These are phyloP conservation scores for Eupithecia abbreviata DNA, from an alignment of 2,888 invertebrate genomes.

Conservation along the genomic window DNA sequence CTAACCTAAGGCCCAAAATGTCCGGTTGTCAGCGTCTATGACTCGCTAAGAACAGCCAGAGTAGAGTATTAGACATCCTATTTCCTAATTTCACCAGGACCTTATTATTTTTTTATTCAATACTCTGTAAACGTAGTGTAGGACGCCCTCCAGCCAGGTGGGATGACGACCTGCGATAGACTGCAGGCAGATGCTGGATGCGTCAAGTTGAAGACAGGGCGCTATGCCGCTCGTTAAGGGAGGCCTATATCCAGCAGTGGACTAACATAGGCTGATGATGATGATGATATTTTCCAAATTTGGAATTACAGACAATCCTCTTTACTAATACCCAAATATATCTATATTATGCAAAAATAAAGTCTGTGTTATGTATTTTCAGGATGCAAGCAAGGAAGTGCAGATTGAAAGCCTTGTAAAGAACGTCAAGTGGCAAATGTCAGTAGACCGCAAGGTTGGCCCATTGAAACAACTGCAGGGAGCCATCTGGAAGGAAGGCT, in stretches of 20 bases:
- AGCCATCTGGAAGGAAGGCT: slow-evolving; percentile 94
- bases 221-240: no score
- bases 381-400: slow-evolving; percentile 77
- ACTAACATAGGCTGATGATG: no score
- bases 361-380: slow-evolving; percentile 40
- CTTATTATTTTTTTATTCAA: no score
- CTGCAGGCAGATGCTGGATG: no score
- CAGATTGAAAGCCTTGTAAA: slow-evolving; percentile 86
- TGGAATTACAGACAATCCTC: no score
- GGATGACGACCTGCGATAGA: no score
- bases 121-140: no score
- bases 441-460: slow-evolving; percentile 89
- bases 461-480: slow-evolving; percentile 95
- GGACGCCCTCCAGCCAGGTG: no score
- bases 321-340: no score
- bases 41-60: background rate
- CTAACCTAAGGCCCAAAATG: background rate
- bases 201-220: no score
- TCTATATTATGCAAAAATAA: no score
- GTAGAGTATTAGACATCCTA: background rate
- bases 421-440: slow-evolving; percentile 92
- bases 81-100: background rate
- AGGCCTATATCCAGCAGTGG: no score
- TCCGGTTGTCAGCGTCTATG: background rate
- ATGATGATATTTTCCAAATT: background rate